Conservation (phyloP, 2,797 vertebrate species). For the Gymnodraco acuticeps region DNA sequence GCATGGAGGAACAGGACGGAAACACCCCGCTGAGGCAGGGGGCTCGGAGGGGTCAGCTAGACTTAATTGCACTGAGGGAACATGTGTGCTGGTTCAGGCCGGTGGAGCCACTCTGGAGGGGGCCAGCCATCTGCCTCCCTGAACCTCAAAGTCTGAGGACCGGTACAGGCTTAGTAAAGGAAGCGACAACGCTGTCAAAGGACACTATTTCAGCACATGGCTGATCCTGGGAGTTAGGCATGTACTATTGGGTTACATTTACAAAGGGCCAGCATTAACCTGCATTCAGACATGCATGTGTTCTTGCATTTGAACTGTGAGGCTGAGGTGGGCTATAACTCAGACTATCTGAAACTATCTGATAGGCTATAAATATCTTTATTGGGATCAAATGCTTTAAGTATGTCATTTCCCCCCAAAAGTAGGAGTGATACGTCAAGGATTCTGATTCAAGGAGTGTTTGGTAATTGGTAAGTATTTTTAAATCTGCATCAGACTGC, state of each 20-base stretch:
- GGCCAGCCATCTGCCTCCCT: slow-evolving; percentile 76
- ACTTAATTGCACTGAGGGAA: slow-evolving; percentile 82
- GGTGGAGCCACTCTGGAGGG: slow-evolving; percentile 65
- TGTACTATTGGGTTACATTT: background rate
- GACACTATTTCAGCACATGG: slow-evolving; percentile 24
- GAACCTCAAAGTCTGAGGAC: slow-evolving; percentile 65
- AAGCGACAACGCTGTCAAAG: slow-evolving; percentile 53
- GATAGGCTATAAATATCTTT: background rate
- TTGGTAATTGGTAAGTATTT: background rate
- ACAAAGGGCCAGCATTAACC: background rate
- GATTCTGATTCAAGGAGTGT: background rate
- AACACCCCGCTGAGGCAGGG: slow-evolving; percentile 75
- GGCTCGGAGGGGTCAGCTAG: slow-evolving; percentile 81
- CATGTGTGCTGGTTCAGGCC: slow-evolving; percentile 79
- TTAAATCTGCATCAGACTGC: background rate
- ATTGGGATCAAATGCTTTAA: background rate
- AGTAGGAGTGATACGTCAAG: background rate
- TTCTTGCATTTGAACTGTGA: background rate
- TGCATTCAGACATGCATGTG: background rate
- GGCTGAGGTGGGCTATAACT: background rate
- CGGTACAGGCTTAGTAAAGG: slow-evolving; percentile 62
- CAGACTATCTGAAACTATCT: too few species aligned
- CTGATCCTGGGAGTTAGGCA: slow-evolving; percentile 16
- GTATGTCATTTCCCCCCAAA: background rate
- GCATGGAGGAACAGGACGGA: slow-evolving; percentile 75